Conservation (phyloP, 2,113 vertebrate species). For the Daphoenositta chrysoptera region DNA sequence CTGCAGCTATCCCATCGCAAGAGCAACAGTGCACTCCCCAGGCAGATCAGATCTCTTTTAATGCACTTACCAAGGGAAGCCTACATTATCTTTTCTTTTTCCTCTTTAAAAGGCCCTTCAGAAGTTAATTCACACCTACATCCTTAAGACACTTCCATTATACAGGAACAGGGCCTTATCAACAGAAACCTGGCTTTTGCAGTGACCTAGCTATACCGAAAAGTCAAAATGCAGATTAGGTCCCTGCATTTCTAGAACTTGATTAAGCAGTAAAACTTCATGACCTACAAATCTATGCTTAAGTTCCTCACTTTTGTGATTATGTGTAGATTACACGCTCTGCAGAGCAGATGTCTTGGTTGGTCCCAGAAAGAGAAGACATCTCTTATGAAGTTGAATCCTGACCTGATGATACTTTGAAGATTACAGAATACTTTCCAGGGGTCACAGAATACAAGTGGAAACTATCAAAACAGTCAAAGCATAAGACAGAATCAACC, state of each 20-base stretch:
- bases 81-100: neutral
- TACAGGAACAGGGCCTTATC: neutral
- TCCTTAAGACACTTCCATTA: neutral
- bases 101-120: neutral
- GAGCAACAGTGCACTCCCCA: neutral
- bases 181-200: neutral
- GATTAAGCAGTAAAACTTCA: neutral
- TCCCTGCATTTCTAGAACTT: neutral
- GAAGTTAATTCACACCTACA: neutral
- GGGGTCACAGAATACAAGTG: neutral
- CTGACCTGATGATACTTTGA: neutral
- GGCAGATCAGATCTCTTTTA: neutral
- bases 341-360: neutral
- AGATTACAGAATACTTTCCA: neutral
- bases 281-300: neutral
- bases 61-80: neutral
- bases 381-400: neutral
- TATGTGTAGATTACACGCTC: fast-evolving
- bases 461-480: neutral
- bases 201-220: neutral
- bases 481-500: neutral
- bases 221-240: neutral
- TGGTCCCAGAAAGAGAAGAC: neutral
- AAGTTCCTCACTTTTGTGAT: neutral
- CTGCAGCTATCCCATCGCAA: neutral